These are phyloP conservation scores for Bradypodion ventrale DNA, from an alignment of 2,797 vertebrate species.

Conservation along the genomic window DNA sequence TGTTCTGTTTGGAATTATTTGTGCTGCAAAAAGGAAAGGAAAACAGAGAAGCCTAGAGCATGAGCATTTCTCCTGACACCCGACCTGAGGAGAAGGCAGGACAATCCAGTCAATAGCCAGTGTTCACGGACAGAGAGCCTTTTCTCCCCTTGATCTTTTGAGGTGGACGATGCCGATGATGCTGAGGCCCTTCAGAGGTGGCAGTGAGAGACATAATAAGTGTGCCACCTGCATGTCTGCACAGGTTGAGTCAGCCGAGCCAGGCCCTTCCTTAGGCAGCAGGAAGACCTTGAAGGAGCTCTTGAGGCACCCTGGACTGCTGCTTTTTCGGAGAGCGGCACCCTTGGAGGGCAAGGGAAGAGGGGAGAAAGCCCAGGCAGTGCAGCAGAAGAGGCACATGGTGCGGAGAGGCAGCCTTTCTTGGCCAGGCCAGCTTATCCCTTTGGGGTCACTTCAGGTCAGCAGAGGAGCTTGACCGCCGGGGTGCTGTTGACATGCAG, in stretches of 20 bases:
- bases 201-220: no score
- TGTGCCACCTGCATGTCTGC: not conserved
- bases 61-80: not conserved
- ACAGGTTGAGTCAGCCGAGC: not conserved
- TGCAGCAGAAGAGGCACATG: not conserved
- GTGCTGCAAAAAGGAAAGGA: not conserved
- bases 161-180: fast-evolving
- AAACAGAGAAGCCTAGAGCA: no score
- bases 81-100: not conserved
- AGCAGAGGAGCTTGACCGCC: not conserved
- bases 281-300: not conserved
- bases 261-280: not conserved
- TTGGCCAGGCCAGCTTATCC: not conserved
- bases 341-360: not conserved
- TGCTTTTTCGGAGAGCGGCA: not conserved
- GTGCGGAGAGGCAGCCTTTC: not conserved
- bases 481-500: no score
- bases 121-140: no score
- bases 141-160: not conserved
- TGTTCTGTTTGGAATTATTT: not conserved
- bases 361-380: not conserved
- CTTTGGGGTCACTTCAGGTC: no score
- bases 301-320: not conserved
- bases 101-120: not conserved
- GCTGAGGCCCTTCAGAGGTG: not conserved